These are phyloP conservation scores for Orgyia antiqua DNA, from an alignment of 2,888 invertebrate genomes.

Conservation along the genomic window DNA sequence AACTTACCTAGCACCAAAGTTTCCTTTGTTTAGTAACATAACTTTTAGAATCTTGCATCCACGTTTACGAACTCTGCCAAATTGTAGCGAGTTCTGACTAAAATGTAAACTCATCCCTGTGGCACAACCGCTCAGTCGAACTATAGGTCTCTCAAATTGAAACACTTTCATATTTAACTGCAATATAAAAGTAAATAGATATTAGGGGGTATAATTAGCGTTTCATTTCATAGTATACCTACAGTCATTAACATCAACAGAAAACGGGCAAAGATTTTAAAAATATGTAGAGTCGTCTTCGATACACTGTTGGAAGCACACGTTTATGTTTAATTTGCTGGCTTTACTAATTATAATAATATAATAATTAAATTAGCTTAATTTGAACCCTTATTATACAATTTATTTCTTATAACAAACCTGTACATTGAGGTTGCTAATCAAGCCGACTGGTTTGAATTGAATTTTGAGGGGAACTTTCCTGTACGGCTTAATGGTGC, in stretches of 20 bases:
- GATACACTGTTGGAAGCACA: too few species aligned
- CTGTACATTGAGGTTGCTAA: conserved; percentile 59
- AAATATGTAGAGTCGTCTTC: too few species aligned
- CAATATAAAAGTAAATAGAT: background rate
- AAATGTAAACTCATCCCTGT: conserved; percentile 61
- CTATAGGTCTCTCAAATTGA: conserved; percentile 53
- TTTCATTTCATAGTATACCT: too few species aligned
- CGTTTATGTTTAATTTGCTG: too few species aligned
- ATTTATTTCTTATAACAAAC: too few species aligned
- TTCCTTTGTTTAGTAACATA: conserved; percentile 63
- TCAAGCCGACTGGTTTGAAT: conserved; percentile 64
- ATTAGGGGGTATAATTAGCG: too few species aligned
- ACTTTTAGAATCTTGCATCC: conserved; percentile 64
- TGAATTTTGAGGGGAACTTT: conserved; percentile 63
- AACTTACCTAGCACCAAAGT: conserved; percentile 60
- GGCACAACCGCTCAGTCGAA: conserved; percentile 59
- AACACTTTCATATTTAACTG: conserved; percentile 66
- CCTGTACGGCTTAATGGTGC: conserved; percentile 48
- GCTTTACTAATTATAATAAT: too few species aligned
- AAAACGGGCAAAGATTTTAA: too few species aligned
- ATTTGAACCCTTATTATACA: too few species aligned
- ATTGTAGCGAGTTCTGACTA: conserved; percentile 64
- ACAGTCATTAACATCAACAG: too few species aligned
- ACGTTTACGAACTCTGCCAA: conserved; percentile 62
- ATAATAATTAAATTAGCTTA: too few species aligned